Percentiles rank a stretch among this genome's conserved stretches.
phyloP scores from a whole-genome alignment of 2,888 invertebrate genomes.

The Vesta saturnalis region DNA sequence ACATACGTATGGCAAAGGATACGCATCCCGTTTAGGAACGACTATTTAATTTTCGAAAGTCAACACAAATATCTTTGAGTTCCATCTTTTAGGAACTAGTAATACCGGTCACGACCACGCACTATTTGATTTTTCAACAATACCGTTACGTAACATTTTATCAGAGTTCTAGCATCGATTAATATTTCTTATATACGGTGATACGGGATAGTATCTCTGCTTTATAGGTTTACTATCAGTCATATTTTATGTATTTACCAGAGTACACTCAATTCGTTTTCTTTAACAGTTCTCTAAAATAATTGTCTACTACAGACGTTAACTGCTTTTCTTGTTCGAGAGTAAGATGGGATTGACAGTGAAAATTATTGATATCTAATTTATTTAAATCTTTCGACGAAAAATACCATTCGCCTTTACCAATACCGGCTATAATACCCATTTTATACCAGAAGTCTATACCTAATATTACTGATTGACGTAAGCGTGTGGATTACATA shows the following conservation, averaged over 20 bases:
- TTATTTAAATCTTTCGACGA: background rate
- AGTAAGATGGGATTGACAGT: background rate
- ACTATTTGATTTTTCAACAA: background rate
- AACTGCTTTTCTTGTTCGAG: background rate
- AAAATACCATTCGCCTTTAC: conserved; percentile 4
- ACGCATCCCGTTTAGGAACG: background rate
- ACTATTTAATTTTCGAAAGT: conserved; percentile 1
- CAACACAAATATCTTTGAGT: conserved; percentile 5
- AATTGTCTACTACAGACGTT: background rate
- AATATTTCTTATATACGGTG: background rate
- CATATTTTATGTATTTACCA: background rate
- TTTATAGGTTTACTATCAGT: background rate
- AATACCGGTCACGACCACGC: background rate
- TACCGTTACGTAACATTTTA: background rate
- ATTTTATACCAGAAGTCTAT: conserved; percentile 20
- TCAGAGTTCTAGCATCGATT: no score
- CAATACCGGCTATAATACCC: background rate
- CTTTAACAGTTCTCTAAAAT: background rate
- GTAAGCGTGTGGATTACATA: no score
- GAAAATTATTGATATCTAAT: background rate
- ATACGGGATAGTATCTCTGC: background rate
- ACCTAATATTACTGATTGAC: background rate
- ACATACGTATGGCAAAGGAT: background rate
- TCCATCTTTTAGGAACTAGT: background rate
- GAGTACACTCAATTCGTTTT: background rate